Base-by-base conservation (phyloP, 2,113 vertebrate species). In the Leptobrachium ailaonicum region DNA sequence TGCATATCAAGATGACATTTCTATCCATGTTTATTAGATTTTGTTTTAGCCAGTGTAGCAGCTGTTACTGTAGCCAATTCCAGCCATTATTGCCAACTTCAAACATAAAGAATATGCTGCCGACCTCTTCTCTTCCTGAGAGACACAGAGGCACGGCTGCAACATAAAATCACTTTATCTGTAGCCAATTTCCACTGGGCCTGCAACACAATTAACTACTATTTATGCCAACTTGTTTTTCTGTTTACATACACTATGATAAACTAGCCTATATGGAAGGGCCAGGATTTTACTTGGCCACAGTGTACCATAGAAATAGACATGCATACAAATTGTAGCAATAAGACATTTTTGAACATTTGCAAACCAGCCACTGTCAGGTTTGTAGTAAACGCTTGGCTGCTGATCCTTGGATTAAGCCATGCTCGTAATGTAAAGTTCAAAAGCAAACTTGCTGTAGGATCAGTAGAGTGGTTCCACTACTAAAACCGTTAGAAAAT, bases 161-260 rank as follows among this genome's bases (percentile, higher is more conserved):
- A 69, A 68, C 58, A 70, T 77, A 58, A 62, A 77, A 77, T 60
- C 56, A 77, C 45, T 70, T 77, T 77, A 42, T 20, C 67, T 70
- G 41, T 6, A 77, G 75, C 50, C 64, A 70, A 20, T 11, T 77
- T 77, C 76, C 53, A 45, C 60, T 71, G 76, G 67, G 76, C 76
- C 50, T 77, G 68, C 70, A 41, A 70, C 66, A 62, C n/a, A 70
- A 41, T 77, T 70, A 71, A 44, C 45, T 71, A 4, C 14, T 8
- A 77, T 60, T 69, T 56, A 60, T 77, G 75, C 75, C 75, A 77
- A 40, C 67, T 77, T 77, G 50, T 69, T 66, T 56, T 54, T 58
- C 41, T 69, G 67, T 58, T 13, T 10, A 40, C n/a, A 76, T 32
- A 47, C 41, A 43, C 64, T 43, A 2, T 54, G 64, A 56, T 76